Base-by-base conservation (phyloP, 53 echinoderm and acorn worm species). In the Hippasteria phrygiana region DNA sequence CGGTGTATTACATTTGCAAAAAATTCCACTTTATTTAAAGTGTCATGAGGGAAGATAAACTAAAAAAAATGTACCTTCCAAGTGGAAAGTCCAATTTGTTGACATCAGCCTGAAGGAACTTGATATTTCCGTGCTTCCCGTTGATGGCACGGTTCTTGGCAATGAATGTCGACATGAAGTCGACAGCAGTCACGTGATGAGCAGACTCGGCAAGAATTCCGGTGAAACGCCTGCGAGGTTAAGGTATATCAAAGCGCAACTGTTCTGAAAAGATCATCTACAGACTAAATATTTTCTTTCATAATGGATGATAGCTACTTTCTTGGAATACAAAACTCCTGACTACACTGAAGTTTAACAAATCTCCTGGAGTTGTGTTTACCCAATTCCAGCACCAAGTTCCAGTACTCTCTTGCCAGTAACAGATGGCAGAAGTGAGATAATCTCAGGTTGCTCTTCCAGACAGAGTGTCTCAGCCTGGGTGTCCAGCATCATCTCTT, bases 401-500 rank as follows among this genome's bases (percentile, higher is more conserved):
- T 98, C 98, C 80, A 98, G 73, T n/a, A 98, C 90, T 53, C 75
- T 96, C 88, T 94, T 96, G 27, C 94, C 95, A 29, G 87, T 89
- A 1, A 98, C 8, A 31, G 92, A 91, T 35, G 97, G 97, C 2
- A 97, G 90, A 12, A 97, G 87, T 33, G 93, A 83, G 71, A 97
- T 39, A 43, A 98, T 89, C 83, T 98, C 98, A 2, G 94, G 94
- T 3, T 90, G 81, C 51, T 96, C 96, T 39, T 91, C 63, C 32
- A 87, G 9, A 82, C 87, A 94, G 4, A 98, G 36, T 1, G 56
- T 7, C 20, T 74, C 62, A 28, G 96, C 98, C 4, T 94, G 77
- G 59, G 89, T 90, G 65, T 94, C 94, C 71, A 98, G 77, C 94
- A 98, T 94, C 98, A 96, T 98, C 67, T 96, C 98, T 64, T 98